Percentiles rank a stretch among this genome's conserved stretches.
Evolutionary conservation across 2,113 vertebrate genomes (phyloP).

Genomic region (Tamias sibiricus): DNA sequence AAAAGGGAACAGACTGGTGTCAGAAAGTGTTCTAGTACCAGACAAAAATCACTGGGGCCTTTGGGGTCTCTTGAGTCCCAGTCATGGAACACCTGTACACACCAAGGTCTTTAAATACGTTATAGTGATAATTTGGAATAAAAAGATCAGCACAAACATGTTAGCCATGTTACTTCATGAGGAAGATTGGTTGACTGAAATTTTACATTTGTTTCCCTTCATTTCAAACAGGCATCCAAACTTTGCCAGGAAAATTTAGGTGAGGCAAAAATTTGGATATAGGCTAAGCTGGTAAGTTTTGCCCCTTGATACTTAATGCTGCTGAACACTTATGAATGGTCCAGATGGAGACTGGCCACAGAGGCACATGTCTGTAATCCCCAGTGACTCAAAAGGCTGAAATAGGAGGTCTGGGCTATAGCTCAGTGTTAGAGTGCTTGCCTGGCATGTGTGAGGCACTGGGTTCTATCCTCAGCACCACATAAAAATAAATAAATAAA

Average conservation of each 20-base stretch:
- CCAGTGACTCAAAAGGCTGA: too few species aligned
- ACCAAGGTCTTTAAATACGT: neutral
- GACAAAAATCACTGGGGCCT: neutral
- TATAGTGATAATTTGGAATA: neutral
- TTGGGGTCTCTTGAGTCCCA: neutral
- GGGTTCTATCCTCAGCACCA: too few species aligned
- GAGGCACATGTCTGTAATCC: too few species aligned
- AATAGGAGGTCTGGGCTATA: too few species aligned
- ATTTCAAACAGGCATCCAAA: neutral
- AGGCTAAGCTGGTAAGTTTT: neutral
- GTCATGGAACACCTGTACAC: neutral
- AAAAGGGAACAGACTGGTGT: neutral
- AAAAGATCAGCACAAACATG: neutral
- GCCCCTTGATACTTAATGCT: neutral
- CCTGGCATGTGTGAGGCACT: too few species aligned
- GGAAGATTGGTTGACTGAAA: neutral
- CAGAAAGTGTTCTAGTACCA: neutral
- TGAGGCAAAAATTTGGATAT: neutral
- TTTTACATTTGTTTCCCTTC: neutral
- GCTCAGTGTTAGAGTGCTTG: too few species aligned
- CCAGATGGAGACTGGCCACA: neutral
- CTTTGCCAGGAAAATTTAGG: neutral
- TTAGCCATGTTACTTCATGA: neutral
- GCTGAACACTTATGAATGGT: neutral
- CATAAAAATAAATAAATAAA: too few species aligned